Base-by-base conservation (phyloP, 2,888 invertebrate species). In the Eupeodes luniger region DNA sequence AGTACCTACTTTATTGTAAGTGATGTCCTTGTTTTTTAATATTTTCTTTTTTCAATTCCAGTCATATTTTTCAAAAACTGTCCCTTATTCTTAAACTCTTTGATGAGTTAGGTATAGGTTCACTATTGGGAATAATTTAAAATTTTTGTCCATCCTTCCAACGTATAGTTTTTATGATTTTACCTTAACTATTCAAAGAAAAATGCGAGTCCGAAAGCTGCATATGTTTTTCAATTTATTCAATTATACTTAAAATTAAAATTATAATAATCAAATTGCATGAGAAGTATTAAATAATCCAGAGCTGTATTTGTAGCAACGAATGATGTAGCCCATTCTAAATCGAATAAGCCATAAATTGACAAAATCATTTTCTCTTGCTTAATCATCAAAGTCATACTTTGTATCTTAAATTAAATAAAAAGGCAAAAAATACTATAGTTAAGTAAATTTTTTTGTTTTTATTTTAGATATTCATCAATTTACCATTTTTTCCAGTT, bases 271-370 rank as follows among this genome's bases (percentile, higher is more conserved):
- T 77, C 76, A 19, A 66, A 27, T 47, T 74, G 74, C 5, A 74
- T 11, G 5, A 74, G 9, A 4, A 61, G 34, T 11, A 74, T 51
- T 34, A 74, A 36, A 12, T 51, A 44, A n/a, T 55, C 27, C 7
- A 77, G 27, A 11, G 76, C 40, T 7, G 55, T 27, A 27, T 11
- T 2, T 2, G 61, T 61, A 4, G 49, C 0, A 36, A 14, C 10
- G 44, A 66, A 66, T 66, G 55, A 64, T 16, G 66, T 77, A 1
- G 11, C 53, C 66, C 55, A 66, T 14, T 57, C 76, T 12, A 77
- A 34, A 57, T 77, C 53, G 10, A 77, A 77, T n/a, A 66, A 44
- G 6, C 47, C 66, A 10, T 66, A 77, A 0, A 77, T 57, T 2
- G 47, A 16, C 7, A 77, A n/a, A 16, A 27, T 27, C 66, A 77